Conservation (phyloP, 2,888 invertebrate genomes). For the Apamea crenata region DNA sequence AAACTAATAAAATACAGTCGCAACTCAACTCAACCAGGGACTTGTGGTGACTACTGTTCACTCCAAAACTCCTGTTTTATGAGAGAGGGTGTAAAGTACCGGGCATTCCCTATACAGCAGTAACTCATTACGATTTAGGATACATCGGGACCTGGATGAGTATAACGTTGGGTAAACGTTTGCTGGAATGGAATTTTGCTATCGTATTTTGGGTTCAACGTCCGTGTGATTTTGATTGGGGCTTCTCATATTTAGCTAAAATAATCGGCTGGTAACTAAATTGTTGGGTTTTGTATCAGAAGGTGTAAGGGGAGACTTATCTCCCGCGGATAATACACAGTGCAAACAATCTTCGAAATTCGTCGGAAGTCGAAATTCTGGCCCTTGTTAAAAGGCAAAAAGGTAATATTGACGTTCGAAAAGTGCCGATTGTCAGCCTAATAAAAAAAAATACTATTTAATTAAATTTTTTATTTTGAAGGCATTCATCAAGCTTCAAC, state of each 20-base stretch:
- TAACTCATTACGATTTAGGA: conserved; percentile 61
- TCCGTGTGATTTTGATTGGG: neutral
- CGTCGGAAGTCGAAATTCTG: neutral
- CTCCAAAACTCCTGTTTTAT: conserved; percentile 65
- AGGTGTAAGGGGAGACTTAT: neutral
- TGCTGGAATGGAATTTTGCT: conserved; percentile 10
- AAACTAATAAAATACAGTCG: conserved; percentile 28
- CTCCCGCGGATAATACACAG: neutral
- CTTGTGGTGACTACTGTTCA: conserved; percentile 56
- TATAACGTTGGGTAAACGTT: conserved; percentile 21
- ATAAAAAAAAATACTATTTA: too few relatives aligned
- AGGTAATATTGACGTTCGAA: too few relatives aligned
- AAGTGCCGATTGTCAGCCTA: too few relatives aligned
- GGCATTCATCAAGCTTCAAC: too few relatives aligned
- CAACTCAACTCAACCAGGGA: conserved; percentile 26
- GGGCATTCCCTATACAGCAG: conserved; percentile 52
- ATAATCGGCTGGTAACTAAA: neutral
- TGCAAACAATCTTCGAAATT: neutral
- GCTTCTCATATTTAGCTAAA: too few relatives aligned
- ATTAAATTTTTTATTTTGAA: too few relatives aligned
- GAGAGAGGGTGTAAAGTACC: conserved; percentile 56
- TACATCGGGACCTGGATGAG: conserved; percentile 32
- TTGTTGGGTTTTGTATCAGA: neutral
- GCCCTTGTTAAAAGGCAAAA: neutral
- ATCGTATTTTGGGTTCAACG: conserved; percentile 22